Conservation (phyloP, 2,113 vertebrate species). For the Pao palembangensis region DNA sequence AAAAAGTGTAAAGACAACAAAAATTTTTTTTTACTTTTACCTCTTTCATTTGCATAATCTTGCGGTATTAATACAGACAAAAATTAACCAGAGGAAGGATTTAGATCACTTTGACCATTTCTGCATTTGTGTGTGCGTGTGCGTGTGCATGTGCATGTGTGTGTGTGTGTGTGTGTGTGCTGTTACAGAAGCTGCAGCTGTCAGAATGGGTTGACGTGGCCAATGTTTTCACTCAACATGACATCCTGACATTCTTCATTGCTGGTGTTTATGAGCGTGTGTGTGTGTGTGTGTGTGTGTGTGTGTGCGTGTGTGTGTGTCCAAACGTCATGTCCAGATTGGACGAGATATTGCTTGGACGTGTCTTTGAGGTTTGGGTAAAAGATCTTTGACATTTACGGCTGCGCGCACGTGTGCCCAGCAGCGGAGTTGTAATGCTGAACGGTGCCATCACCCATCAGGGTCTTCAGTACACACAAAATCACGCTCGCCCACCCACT, state of each 20-base stretch:
- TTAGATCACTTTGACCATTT: neutral
- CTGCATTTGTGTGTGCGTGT: neutral
- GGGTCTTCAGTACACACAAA: constrained; percentile 11
- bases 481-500: constrained; percentile 6
- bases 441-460: constrained; percentile 42
- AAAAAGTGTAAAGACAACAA: no score
- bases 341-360: neutral
- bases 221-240: constrained; percentile 45
- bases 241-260: constrained; percentile 71
- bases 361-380: constrained; percentile 32
- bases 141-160: constrained; percentile 12
- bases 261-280: constrained; percentile 51
- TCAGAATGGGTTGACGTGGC: constrained; percentile 38
- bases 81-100: neutral
- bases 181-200: constrained; percentile 46
- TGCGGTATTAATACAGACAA: no score
- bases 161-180: constrained; percentile 24
- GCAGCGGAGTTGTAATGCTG: constrained; percentile 67
- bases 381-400: constrained; percentile 83
- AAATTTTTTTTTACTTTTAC: no score
- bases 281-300: constrained; percentile 43
- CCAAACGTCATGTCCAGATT: neutral
- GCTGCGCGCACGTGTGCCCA: constrained; percentile 58
- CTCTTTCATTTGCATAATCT: no score
- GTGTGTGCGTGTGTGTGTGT: constrained; percentile 19